Base-by-base conservation (phyloP, 2,797 vertebrate species). In the Anguilla marmorata region DNA sequence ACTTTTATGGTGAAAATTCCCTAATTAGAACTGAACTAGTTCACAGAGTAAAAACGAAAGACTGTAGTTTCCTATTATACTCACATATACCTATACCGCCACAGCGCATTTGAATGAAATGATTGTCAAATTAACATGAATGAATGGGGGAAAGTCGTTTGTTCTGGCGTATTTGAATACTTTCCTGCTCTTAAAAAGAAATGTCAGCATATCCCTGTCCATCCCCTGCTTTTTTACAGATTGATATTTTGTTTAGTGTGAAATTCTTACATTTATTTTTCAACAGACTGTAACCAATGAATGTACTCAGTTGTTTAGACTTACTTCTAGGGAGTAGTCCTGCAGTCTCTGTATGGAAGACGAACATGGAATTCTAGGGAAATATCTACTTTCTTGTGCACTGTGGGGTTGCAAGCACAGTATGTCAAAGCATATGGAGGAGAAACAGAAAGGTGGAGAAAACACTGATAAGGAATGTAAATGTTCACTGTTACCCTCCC, bases 21-120 rank as follows among this genome's bases (percentile, higher is more conserved):
- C 95, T 93, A 91, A 83, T 45, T 82, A 82, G 79, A 50, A 9
- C 79, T 79, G 76, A 86, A 84, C 89, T 54, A 91, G 87, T 89
- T 69, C 84, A 87, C 16, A 91, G 19, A 94, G 89, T 96, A 95
- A 96, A 93, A 96, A 92, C 95, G 95, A 96, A 95, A 96, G 94
- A 91, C 85, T 91, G 94, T 96, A 96, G 93, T 96, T 96, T 96
- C 95, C 95, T 95, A 93, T 94, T 94, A 93, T 92, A 90, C 91
- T 93, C 52, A 54, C 79, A 63, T 89, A 54, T 89, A 93, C 92
- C 93, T 93, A n/a, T 27, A 60, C 45, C 84, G 37, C 88, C 27
- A 33, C 87, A 63, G 50, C 84, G 41, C 27, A 48, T 83, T 84
- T 76, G 60, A 86, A 21, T 50, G 66, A 37, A 87, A 79, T 84